Evolutionary conservation across 1,140 invertebrate genomes (phyloP).

Genomic region (Palaemon carinicauda): DNA sequence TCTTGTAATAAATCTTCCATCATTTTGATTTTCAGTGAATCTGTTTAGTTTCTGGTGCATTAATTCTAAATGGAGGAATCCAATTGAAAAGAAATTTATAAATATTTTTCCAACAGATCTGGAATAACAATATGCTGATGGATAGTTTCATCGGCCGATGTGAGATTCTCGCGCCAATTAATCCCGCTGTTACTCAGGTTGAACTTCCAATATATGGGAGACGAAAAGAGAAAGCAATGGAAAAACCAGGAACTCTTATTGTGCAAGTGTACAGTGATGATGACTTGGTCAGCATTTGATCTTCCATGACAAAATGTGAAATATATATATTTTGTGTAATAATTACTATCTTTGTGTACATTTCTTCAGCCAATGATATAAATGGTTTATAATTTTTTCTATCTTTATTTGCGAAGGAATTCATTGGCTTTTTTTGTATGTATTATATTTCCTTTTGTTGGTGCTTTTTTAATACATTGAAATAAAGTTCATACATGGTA

Average conservation of each 20-base stretch:
- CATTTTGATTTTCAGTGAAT: too few relatives aligned
- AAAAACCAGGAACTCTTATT: conserved; percentile 48
- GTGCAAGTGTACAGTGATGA: conserved; percentile 59
- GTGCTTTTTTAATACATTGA: too few relatives aligned
- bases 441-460: too few relatives aligned
- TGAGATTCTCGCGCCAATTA: conserved; percentile 59
- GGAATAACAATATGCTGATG: conserved; percentile 66
- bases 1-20: too few relatives aligned
- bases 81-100: too few relatives aligned
- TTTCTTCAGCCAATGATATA: neutral
- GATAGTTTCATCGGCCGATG: conserved; percentile 66
- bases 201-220: conserved; percentile 51
- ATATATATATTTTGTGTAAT: neutral
- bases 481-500: too few relatives aligned
- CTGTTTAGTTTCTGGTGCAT: too few relatives aligned
- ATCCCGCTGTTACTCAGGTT: conserved; percentile 42
- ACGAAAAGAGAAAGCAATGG: conserved; percentile 53
- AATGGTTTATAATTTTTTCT: neutral
- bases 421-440: too few relatives aligned
- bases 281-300: conserved; percentile 55
- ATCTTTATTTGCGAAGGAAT: too few relatives aligned
- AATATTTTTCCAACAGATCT: conserved; percentile 63
- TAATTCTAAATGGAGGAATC: too few relatives aligned
- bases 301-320: neutral
- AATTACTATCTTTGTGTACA: neutral